A percentile compares a stretch with the other conserved stretches of the same genome.
Conservation (phyloP, 1,140 invertebrate genomes). For the Steinernema feltiae region DNA sequence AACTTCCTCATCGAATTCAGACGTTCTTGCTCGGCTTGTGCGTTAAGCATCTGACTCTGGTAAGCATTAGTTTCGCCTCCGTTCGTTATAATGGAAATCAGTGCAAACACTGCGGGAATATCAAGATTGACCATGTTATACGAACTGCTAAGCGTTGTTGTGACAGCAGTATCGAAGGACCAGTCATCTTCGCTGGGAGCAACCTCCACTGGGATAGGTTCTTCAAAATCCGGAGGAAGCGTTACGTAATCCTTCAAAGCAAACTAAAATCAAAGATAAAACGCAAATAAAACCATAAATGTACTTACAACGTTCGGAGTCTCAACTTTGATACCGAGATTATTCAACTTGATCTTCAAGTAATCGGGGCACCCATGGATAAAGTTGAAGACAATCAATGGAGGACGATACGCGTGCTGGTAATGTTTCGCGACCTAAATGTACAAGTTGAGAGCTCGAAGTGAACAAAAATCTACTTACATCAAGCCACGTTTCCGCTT, state of each 20-base stretch:
- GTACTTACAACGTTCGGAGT: background rate
- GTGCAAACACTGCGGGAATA: constrained; percentile 55
- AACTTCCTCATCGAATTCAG: background rate
- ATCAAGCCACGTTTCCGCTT: background rate
- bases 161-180: constrained; percentile 48
- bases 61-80: constrained; percentile 55
- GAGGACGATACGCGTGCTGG: background rate
- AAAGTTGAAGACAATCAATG: constrained; percentile 16
- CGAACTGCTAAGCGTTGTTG: constrained; percentile 15
- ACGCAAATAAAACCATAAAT: background rate
- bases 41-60: constrained; percentile 52
- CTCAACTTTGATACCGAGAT: background rate
- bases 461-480: background rate
- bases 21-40: constrained; percentile 44
- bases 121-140: constrained; percentile 10
- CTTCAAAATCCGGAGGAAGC: background rate
- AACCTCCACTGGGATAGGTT: background rate
- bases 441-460: background rate
- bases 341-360: background rate
- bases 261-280: background rate
- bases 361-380: constrained; percentile 19
- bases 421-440: background rate
- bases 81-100: constrained; percentile 58
- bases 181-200: background rate
- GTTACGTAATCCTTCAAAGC: background rate